Evolutionary conservation across 2,113 vertebrate genomes (phyloP).

Genomic region (Parus major): DNA sequence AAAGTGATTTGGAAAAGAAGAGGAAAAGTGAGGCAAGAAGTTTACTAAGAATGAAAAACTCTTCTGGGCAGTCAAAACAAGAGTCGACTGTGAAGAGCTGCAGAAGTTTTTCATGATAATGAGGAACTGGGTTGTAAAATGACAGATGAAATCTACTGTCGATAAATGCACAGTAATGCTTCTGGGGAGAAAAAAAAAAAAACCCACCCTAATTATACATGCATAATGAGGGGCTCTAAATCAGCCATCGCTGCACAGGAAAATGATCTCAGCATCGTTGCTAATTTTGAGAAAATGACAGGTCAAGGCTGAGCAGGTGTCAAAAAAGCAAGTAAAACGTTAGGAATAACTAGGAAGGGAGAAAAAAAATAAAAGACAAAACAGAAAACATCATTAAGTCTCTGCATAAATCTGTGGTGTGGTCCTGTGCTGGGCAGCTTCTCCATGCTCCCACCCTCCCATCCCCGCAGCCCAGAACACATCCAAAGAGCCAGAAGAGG

Average conservation of each 20-base stretch:
- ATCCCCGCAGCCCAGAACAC: neutral
- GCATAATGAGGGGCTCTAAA: slow-evolving; percentile 58
- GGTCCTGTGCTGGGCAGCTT: neutral
- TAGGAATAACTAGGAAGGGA: neutral
- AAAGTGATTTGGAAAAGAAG: neutral
- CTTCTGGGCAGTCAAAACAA: slow-evolving; percentile 17
- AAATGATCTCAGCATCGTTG: neutral
- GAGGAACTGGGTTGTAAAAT: slow-evolving; percentile 8
- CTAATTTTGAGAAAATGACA: slow-evolving; percentile 61
- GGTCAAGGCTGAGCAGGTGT: slow-evolving; percentile 58
- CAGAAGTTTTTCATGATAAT: slow-evolving; percentile 48
- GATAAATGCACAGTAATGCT: slow-evolving; percentile 49
- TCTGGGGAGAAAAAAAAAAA: neutral
- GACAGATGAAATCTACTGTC: slow-evolving; percentile 17
- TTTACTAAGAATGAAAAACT: slow-evolving; percentile 21
- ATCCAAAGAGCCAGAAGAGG: neutral
- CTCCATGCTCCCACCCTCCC: neutral
- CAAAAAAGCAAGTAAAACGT: slow-evolving; percentile 39
- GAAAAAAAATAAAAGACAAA: neutral
- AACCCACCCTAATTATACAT: slow-evolving; percentile 51
- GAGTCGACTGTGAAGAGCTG: neutral
- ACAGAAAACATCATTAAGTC: neutral
- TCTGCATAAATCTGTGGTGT: neutral
- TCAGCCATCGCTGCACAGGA: slow-evolving; percentile 34
- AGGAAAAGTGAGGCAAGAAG: neutral